These are phyloP conservation scores for Eupithecia dodoneata DNA, from an alignment of 2,888 invertebrate genomes.

Conservation along the genomic window DNA sequence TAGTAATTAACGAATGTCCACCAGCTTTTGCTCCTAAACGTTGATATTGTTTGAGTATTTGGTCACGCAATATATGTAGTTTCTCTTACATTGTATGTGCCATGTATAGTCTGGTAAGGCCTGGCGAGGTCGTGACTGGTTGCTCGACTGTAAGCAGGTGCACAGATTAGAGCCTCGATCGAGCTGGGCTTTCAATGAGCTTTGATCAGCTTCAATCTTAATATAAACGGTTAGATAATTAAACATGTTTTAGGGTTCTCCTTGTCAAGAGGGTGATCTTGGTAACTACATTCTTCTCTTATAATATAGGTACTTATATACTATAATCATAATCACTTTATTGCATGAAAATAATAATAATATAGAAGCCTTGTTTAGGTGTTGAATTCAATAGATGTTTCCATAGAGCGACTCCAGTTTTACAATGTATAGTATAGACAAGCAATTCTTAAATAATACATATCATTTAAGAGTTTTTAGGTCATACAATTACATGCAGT, in stretches of 20 bases:
- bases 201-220: not conserved
- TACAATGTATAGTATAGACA: not conserved
- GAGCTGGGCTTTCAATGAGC: not conserved
- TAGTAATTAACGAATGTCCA: not conserved
- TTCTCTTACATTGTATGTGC: not conserved
- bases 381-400: not conserved
- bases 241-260: not conserved
- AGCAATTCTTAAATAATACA: not conserved
- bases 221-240: not conserved
- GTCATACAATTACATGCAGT: not conserved
- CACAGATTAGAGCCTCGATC: not conserved
- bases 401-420: not conserved
- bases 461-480: not conserved
- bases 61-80: not conserved
- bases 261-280: not conserved
- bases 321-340: too few species aligned
- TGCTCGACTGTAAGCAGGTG: not conserved
- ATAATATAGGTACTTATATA: too few species aligned
- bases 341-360: too few species aligned
- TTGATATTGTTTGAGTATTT: not conserved
- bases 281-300: not conserved
- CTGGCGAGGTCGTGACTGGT: conserved; percentile 8
- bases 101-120: not conserved
- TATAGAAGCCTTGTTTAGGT: not conserved
- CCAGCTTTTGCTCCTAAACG: not conserved